Base-by-base conservation (phyloP, 2,113 vertebrate species). In the Tupaia tana region DNA sequence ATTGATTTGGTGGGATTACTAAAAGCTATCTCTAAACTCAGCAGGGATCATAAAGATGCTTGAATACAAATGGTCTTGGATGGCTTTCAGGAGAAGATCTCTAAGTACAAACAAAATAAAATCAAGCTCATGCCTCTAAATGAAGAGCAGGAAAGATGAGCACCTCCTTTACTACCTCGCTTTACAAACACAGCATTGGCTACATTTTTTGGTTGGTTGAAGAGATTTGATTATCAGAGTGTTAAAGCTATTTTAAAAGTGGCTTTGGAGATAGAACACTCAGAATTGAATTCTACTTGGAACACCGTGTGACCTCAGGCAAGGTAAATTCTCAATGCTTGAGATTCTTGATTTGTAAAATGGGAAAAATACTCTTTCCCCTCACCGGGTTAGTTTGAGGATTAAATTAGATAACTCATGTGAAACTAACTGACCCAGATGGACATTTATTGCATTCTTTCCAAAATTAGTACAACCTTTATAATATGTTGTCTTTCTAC, bases 1-100 rank as follows among this genome's bases (percentile, higher is more conserved):
- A 93, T 22, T 94, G 93, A 95, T 96, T 93, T 89, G 77, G 77
- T 73, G 29, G 92, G 83, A 95, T 96, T 97, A 97, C 89, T 91
- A 70, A 94, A 95, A 91, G 75, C 89, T 93, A 87, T 85, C 52
- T 70, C 61, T 87, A 82, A 91, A 81, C 77, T 59, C 84, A 96
- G 89, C 86, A 93, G 91, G 91, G 59, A 82, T 93, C 34, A 66
- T 34, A 90, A 90, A 73, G 43, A 90, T 81, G 59, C 89, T 54
- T 66, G 95, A 87, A 96, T 84, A 95, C 74, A 96, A 91, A 97
- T 63, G 89, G 29, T 11, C 64, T 31, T 52, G 29, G 15, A 73
- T 19, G 27, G 31, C 24, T 93, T 94, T 80, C 95, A 95, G 78
- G 56, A 91, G 75, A 95, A 19, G 27, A 73, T 83, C 58, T 89